Conservation (phyloP, 2,113 vertebrate genomes). For the Actenoides hombroni region DNA sequence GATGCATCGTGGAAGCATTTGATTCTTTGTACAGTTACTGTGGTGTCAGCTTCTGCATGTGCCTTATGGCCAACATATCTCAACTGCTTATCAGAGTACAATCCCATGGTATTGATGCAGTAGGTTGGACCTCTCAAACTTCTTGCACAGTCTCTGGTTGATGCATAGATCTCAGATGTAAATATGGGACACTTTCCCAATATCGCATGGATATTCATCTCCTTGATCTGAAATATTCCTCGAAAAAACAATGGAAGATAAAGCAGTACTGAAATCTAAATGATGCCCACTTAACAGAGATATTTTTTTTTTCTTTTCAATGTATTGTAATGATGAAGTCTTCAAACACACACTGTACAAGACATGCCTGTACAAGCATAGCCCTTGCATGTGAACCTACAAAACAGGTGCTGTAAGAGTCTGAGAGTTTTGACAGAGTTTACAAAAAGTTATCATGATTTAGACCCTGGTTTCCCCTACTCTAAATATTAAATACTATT, state of each 20-base stretch:
- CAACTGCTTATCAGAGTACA: rapidly evolving
- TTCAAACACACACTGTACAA: background rate
- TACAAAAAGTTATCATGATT: background rate
- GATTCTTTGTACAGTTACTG: background rate
- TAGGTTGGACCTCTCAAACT: background rate
- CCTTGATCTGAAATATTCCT: background rate
- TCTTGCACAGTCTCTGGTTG: background rate
- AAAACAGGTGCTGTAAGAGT: background rate
- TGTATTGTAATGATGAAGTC: rapidly evolving
- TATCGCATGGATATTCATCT: background rate
- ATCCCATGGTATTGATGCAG: too few species aligned
- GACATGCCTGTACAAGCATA: background rate
- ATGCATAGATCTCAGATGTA: background rate
- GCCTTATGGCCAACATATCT: background rate
- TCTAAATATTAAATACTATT: background rate
- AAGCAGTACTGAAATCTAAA: background rate
- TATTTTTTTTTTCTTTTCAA: background rate
- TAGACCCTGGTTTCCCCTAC: rapidly evolving
- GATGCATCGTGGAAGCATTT: background rate
- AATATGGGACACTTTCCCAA: background rate
- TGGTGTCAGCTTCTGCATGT: background rate
- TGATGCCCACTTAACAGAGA: rapidly evolving
- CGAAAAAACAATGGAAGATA: background rate
- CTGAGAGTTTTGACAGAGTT: background rate
- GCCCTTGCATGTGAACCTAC: background rate